phyloP scores from a whole-genome alignment of 2,113 vertebrate genomes.

The Lates calcarifer region DNA sequence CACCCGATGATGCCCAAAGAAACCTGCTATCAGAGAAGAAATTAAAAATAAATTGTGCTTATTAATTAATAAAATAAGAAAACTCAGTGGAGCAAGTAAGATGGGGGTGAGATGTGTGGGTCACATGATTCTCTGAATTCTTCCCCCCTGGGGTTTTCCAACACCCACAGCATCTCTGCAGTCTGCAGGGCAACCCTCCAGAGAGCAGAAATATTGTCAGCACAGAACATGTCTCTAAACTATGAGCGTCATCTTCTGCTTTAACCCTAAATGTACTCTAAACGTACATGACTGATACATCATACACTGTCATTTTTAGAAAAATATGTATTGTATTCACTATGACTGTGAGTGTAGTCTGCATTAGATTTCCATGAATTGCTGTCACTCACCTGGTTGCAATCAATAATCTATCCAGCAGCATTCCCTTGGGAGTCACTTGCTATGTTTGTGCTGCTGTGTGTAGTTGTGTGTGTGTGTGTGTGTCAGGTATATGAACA shows the following conservation, averaged over 20 bases:
- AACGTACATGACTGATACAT: background rate
- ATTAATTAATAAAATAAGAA: constrained; percentile 53
- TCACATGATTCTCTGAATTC: constrained; percentile 18
- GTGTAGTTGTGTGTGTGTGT: background rate
- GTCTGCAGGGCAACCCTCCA: background rate
- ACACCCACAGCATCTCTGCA: constrained; percentile 4
- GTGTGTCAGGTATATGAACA: too few relatives aligned
- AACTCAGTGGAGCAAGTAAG: background rate
- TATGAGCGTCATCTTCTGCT: background rate
- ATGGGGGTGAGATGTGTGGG: background rate
- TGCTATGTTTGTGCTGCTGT: background rate
- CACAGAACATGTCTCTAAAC: background rate
- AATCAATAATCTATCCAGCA: background rate
- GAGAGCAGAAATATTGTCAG: constrained; percentile 12
- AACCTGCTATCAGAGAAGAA: background rate
- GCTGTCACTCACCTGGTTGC: constrained; percentile 2
- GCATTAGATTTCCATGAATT: background rate
- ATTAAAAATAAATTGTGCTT: constrained; percentile 31
- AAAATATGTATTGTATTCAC: background rate
- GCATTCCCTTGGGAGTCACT: background rate
- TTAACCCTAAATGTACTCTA: background rate
- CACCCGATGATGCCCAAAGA: background rate
- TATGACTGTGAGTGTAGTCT: background rate
- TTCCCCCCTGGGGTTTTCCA: background rate
- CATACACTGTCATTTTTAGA: background rate